These are phyloP conservation scores for Limnephilus auricula DNA, from an alignment of 2,888 invertebrate genomes.

Conservation along the genomic window DNA sequence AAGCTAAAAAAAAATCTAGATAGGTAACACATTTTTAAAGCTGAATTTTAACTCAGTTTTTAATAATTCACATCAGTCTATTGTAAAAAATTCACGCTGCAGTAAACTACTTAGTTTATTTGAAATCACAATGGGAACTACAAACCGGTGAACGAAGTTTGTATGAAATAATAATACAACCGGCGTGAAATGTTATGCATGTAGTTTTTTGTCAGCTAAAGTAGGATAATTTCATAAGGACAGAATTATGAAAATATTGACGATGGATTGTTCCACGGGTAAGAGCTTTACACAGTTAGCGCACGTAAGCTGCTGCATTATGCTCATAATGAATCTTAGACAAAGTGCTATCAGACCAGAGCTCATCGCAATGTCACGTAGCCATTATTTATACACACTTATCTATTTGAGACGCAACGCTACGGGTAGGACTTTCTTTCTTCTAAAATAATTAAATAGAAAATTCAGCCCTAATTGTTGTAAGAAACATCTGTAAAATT, in stretches of 20 bases:
- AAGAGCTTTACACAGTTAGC: not conserved
- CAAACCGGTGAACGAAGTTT: not conserved
- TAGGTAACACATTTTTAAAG: not conserved
- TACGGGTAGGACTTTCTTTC: not conserved
- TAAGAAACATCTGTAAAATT: no score
- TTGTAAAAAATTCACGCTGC: not conserved
- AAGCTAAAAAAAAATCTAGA: not conserved
- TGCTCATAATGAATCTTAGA: not conserved
- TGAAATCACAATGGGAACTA: not conserved
- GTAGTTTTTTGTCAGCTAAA: not conserved
- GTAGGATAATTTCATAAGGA: not conserved
- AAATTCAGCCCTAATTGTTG: no score
- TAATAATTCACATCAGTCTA: not conserved
- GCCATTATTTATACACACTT: not conserved
- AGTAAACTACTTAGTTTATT: not conserved
- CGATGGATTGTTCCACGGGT: not conserved
- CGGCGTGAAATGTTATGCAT: not conserved
- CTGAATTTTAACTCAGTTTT: not conserved
- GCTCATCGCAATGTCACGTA: not conserved
- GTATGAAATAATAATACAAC: not conserved
- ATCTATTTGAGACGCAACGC: not conserved
- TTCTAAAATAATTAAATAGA: no score
- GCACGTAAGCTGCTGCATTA: not conserved
- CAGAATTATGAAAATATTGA: not conserved
- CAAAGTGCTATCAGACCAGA: not conserved